Percentiles rank a stretch among this genome's conserved stretches.
Evolutionary conservation across 2,797 vertebrate genomes (phyloP).

Genomic region (Chaenodraco wilsoni): DNA sequence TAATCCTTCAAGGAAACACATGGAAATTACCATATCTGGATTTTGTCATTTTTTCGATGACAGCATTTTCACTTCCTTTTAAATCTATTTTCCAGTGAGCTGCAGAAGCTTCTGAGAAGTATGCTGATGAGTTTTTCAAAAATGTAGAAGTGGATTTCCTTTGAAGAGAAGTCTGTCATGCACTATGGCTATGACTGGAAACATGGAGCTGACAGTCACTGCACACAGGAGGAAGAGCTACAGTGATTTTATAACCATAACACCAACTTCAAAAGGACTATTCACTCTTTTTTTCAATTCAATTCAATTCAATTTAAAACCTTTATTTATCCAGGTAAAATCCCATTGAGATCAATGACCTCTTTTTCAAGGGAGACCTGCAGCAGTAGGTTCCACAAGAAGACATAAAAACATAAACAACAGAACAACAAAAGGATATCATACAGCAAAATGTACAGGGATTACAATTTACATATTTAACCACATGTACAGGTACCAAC

Average conservation of each 20-base stretch:
- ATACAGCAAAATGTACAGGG: too few species aligned
- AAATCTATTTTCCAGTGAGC: constrained; percentile 31
- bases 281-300: not conserved
- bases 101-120: constrained; percentile 34
- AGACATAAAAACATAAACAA: too few species aligned
- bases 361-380: too few species aligned
- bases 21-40: constrained; percentile 21
- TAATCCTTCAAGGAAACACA: constrained; percentile 11
- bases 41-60: constrained; percentile 13
- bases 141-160: constrained; percentile 36
- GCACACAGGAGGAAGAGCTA: constrained; percentile 5
- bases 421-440: too few species aligned
- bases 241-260: not conserved
- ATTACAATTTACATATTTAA: too few species aligned
- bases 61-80: constrained; percentile 8
- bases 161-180: constrained; percentile 42
- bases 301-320: too few species aligned
- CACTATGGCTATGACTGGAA: constrained; percentile 19
- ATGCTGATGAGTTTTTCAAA: constrained; percentile 40
- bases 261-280: not conserved
- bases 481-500: too few species aligned
- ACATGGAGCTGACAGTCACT: constrained; percentile 21
- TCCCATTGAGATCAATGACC: too few species aligned
- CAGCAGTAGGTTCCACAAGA: too few species aligned
- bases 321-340: too few species aligned